Percentiles rank a stretch among this genome's conserved stretches.
phyloP scores from a whole-genome alignment of 2,888 invertebrate genomes.

The Mythimna vitellina region DNA sequence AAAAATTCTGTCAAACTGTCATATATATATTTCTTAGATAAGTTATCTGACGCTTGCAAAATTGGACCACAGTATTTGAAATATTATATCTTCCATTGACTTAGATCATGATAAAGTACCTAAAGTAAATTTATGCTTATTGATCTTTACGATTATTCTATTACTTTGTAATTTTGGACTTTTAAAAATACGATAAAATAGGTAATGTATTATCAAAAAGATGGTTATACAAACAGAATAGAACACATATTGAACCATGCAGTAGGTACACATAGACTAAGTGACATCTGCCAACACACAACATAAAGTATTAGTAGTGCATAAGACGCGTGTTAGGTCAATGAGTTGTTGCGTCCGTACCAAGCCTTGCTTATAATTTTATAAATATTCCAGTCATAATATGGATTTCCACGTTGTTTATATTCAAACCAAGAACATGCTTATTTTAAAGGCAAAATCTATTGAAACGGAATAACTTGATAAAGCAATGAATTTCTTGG shows the following conservation, averaged over 20 bases:
- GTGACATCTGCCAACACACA: constrained; percentile 51
- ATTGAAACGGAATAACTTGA: neutral
- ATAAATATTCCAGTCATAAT: constrained; percentile 37
- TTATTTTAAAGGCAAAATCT: neutral
- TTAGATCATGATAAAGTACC: neutral
- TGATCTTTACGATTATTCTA: neutral
- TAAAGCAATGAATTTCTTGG: constrained; percentile 46
- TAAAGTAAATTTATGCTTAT: neutral
- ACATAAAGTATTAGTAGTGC: constrained; percentile 62
- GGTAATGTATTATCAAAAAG: neutral
- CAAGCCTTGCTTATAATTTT: constrained; percentile 61
- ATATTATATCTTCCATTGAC: neutral
- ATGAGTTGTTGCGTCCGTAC: constrained; percentile 33
- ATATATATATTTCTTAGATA: neutral
- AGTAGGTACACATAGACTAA: constrained; percentile 15
- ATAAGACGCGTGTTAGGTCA: constrained; percentile 60
- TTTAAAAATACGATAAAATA: neutral
- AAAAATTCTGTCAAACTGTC: neutral
- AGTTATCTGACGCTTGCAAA: neutral
- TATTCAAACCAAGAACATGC: constrained; percentile 27
- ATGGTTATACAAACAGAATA: constrained; percentile 5
- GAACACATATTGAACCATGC: constrained; percentile 16
- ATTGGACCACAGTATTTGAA: neutral
- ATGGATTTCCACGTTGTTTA: constrained; percentile 14
- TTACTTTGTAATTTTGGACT: neutral